These are phyloP conservation scores for Lutraria lutraria DNA, from an alignment of 2,888 invertebrate species.

Conservation along the genomic window DNA sequence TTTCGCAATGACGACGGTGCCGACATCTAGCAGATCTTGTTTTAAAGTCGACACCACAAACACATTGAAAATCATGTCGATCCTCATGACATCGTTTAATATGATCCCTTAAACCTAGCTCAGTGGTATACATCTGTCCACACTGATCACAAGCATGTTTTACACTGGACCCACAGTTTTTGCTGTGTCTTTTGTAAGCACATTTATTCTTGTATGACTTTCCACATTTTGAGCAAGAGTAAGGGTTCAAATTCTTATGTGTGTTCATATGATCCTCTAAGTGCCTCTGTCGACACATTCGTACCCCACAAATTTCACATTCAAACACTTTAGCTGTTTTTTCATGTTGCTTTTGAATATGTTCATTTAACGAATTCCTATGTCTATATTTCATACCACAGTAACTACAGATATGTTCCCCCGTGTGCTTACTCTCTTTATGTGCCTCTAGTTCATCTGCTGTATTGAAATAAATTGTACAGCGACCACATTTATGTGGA, in stretches of 20 bases:
- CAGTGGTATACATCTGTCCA: constrained; percentile 31
- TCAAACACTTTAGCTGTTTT: constrained; percentile 23
- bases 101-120: constrained; percentile 35
- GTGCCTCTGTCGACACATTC: constrained; percentile 31
- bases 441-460: constrained; percentile 21
- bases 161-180: constrained; percentile 24
- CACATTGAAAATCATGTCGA: constrained; percentile 1
- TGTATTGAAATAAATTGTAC: constrained; percentile 29
- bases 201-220: constrained; percentile 42
- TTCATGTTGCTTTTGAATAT: constrained; percentile 35
- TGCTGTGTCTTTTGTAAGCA: constrained; percentile 33
- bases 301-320: constrained; percentile 36
- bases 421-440: constrained; percentile 25
- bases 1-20: constrained; percentile 29
- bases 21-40: constrained; percentile 37
- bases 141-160: constrained; percentile 26
- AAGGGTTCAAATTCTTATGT: constrained; percentile 36
- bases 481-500: constrained; percentile 26
- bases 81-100: constrained; percentile 32
- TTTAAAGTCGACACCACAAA: constrained; percentile 36
- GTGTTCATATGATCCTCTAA: constrained; percentile 42
- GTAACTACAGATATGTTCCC: constrained; percentile 12
- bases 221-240: constrained; percentile 28
- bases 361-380: constrained; percentile 37
- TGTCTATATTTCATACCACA: constrained; percentile 30